Evolutionary conservation across 1,140 invertebrate genomes (phyloP).

Genomic region (Lasioglossum baleicum): DNA sequence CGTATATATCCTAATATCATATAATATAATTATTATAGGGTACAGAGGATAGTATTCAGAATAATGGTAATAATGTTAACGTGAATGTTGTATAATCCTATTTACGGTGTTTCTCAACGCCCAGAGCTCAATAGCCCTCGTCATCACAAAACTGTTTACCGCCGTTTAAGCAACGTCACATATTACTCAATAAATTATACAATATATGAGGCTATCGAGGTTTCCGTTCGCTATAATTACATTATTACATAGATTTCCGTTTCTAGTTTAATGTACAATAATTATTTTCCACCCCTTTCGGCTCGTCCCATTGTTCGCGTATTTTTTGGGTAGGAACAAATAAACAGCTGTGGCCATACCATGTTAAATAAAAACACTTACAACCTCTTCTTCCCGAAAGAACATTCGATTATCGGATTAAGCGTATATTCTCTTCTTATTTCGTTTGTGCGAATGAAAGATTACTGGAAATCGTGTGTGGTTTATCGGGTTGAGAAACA

Average conservation of each 20-base stretch:
- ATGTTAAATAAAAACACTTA: slow-evolving; percentile 32
- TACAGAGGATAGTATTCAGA: slow-evolving; percentile 71
- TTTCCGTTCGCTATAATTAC: slow-evolving; percentile 31
- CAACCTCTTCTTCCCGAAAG: slow-evolving; percentile 12
- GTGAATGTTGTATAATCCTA: slow-evolving; percentile 60
- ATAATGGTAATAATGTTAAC: slow-evolving; percentile 71
- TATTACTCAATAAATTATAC: slow-evolving; percentile 56
- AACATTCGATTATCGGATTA: slow-evolving; percentile 26
- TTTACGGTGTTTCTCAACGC: slow-evolving; percentile 70
- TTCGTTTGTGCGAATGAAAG: slow-evolving; percentile 58
- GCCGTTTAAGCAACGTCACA: slow-evolving; percentile 53
- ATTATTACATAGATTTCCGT: slow-evolving; percentile 26
- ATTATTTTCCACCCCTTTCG: slow-evolving; percentile 16
- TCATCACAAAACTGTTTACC: slow-evolving; percentile 49
- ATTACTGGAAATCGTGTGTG: slow-evolving; percentile 28
- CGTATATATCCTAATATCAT: slow-evolving; percentile 68
- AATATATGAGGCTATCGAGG: slow-evolving; percentile 46
- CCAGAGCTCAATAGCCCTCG: slow-evolving; percentile 54
- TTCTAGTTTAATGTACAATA: slow-evolving; percentile 10
- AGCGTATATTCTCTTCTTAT: slow-evolving; percentile 36
- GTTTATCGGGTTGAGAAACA: slow-evolving; percentile 67
- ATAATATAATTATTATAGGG: slow-evolving; percentile 56
- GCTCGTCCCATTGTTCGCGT: slow-evolving; percentile 6
- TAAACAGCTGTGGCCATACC: background rate
- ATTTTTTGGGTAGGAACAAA: slow-evolving; percentile 14